These are phyloP conservation scores for Diadophis punctatus DNA, from an alignment of 2,113 vertebrate genomes.

Conservation along the genomic window DNA sequence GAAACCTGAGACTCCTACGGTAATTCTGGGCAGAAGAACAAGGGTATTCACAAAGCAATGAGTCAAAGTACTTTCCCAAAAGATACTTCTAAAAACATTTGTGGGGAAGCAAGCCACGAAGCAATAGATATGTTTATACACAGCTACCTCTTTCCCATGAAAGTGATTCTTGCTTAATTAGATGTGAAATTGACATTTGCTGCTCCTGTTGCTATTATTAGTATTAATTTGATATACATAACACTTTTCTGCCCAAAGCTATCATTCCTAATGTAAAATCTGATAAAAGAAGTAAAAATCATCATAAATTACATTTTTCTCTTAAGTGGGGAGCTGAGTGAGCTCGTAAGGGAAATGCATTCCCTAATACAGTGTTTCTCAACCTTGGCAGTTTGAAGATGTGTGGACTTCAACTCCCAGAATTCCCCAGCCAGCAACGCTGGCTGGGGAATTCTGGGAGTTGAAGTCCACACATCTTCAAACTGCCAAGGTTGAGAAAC, in stretches of 20 bases:
- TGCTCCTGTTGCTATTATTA: neutral
- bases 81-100: neutral
- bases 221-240: neutral
- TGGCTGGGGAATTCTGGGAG: too few species aligned
- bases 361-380: too few species aligned
- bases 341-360: neutral
- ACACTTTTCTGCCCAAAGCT: neutral
- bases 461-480: too few species aligned
- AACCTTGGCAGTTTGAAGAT: too few species aligned
- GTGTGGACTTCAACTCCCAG: too few species aligned
- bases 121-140: neutral
- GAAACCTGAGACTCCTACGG: neutral
- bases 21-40: neutral
- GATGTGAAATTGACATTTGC: neutral
- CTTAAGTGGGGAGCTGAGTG: neutral
- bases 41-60: neutral
- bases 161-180: slow-evolving; percentile 33
- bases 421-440: too few species aligned
- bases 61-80: neutral
- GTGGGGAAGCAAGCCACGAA: neutral
- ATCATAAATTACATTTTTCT: neutral
- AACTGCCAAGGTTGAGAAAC: too few species aligned
- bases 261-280: neutral
- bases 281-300: neutral
- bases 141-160: neutral